These are phyloP conservation scores for Cephalotes varians DNA, from an alignment of 2,888 invertebrate species.

Conservation along the genomic window DNA sequence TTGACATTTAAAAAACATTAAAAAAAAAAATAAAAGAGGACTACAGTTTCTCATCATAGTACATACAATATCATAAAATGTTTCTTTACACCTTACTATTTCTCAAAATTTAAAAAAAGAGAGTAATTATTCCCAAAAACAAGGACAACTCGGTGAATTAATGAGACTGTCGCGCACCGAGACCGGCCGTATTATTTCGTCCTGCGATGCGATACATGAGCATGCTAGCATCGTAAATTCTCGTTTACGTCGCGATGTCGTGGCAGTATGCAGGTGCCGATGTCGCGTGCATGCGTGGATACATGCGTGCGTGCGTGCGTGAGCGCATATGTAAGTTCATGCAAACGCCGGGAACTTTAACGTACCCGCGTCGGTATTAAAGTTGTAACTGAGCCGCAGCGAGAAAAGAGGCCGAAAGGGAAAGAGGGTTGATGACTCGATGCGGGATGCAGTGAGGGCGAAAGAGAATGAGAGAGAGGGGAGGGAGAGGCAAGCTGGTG, in stretches of 20 bases:
- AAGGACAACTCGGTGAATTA: not conserved
- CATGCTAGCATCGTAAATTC: slow-evolving; percentile 15
- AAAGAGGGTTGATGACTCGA: slow-evolving; percentile 39
- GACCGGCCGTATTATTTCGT: slow-evolving; percentile 20
- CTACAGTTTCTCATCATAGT: not conserved
- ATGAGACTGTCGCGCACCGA: not conserved
- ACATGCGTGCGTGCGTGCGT: not conserved
- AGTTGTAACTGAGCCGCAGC: slow-evolving; percentile 47
- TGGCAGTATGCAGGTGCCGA: slow-evolving; percentile 18
- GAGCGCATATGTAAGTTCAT: not conserved
- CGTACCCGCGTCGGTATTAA: slow-evolving; percentile 39
- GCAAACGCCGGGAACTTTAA: slow-evolving; percentile 19
- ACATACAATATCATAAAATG: not conserved
- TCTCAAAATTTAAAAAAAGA: not conserved
- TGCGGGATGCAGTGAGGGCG: slow-evolving; percentile 2
- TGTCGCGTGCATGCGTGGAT: slow-evolving; percentile 26
- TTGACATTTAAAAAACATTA: not conserved
- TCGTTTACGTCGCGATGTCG: slow-evolving; percentile 13
- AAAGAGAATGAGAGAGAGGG: not conserved
- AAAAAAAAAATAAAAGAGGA: not conserved
- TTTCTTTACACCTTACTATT: not conserved
- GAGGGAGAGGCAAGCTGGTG: not conserved
- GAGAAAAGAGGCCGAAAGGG: slow-evolving; percentile 33
- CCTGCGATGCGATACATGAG: slow-evolving; percentile 5
- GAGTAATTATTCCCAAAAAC: not conserved